Evolutionary conservation across 2,888 invertebrate species (phyloP), one percentile per base, ranked within the genome.

Genomic region (Suillia variegata): DNA sequence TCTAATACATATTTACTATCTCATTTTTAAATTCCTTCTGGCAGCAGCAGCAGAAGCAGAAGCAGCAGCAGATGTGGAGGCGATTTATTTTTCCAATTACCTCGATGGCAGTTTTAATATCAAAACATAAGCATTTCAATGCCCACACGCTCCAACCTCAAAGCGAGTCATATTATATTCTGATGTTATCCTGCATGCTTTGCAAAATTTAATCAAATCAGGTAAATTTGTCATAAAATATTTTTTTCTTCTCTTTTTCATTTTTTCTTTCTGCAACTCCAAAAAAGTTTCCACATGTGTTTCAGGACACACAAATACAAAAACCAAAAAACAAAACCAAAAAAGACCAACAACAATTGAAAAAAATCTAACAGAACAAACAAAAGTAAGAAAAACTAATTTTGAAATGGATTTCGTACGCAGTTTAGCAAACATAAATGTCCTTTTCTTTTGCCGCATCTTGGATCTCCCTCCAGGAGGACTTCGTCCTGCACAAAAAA

Each of bases 201-300:
- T 24, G 31, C 56, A 70, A 71, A 70, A 74, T 71, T 70, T 79
- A 78, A 78, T 78, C 78, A 78, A 77, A 79, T 78, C 78, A 78
- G 77, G 78, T 78, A 79, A 75, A 75, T 76, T 73, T 79, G 72
- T 75, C 78, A 75, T 79, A 79, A 78, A 79, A 71, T 71, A 74
- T 64, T 69, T 66, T 61, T 62, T 38, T 42, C 34, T 59, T 26
- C 56, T 58, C 22, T 51, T 58, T 12, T 12, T 31, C 12, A 31
- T 31, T 31, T 31, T 31, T 59, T 59, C 58, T 31, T 34, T 45
- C 24, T 49, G 38, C 12, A 12, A 21, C n/a, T n/a, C n/a, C n/a
- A n/a, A n/a, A n/a, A n/a, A n/a, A n/a, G n/a, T n/a, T n/a, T n/a
- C n/a, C n/a, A n/a, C n/a, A n/a, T n/a, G n/a, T n/a, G n/a, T n/a